Evolutionary conservation across 2,888 invertebrate genomes (phyloP).

Genomic region (Meghimatium bilineatum): DNA sequence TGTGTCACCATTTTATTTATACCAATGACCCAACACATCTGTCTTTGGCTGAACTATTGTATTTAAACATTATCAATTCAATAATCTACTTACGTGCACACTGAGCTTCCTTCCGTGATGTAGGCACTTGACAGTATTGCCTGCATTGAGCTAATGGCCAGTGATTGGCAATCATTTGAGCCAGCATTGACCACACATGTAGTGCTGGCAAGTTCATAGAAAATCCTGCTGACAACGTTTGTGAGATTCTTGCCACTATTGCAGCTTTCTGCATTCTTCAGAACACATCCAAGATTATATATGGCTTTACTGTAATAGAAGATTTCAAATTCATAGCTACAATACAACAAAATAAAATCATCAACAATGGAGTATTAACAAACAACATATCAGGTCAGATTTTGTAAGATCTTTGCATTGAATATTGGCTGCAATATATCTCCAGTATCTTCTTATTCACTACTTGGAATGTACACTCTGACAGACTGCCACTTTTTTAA

Average conservation of each 20-base stretch:
- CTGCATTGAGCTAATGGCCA: constrained; percentile 46
- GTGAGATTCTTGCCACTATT: neutral
- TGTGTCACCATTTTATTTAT: no score
- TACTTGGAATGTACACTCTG: no score
- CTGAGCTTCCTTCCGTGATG: constrained; percentile 29
- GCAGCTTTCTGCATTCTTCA: neutral
- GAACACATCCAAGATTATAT: constrained; percentile 22
- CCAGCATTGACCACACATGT: constrained; percentile 32
- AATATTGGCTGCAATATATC: no score
- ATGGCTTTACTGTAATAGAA: constrained; percentile 17
- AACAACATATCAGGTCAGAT: no score
- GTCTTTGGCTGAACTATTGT: no score
- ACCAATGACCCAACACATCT: no score
- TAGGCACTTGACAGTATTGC: constrained; percentile 43
- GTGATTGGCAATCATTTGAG: constrained; percentile 40
- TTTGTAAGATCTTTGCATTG: no score
- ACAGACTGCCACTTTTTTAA: no score
- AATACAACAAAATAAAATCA: neutral
- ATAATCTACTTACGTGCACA: constrained; percentile 33
- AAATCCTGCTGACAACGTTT: neutral
- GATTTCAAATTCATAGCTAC: neutral
- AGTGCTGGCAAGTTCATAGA: constrained; percentile 10
- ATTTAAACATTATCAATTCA: no score
- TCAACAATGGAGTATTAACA: neutral
- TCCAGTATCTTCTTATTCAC: no score